These are phyloP conservation scores for Phania funesta DNA, from an alignment of 2,888 invertebrate species.

Conservation along the genomic window DNA sequence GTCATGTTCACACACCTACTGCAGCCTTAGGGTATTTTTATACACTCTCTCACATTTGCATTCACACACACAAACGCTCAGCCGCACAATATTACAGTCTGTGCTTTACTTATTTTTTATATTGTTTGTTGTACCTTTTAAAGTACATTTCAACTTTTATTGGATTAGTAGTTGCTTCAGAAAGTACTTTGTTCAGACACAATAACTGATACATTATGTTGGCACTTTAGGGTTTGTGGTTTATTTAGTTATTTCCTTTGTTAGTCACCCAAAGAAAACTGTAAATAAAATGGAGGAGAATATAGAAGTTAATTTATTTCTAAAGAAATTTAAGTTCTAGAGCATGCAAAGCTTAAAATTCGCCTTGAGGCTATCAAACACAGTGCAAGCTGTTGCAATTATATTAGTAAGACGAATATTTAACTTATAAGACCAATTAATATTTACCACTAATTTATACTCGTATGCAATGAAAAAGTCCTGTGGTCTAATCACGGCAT, in stretches of 20 bases:
- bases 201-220: constrained; percentile 47
- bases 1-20: not conserved
- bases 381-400: no score
- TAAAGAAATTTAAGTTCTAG: not conserved
- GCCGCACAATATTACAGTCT: not conserved
- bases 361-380: no score
- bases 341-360: no score
- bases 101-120: not conserved
- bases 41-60: not conserved
- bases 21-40: not conserved
- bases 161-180: constrained; percentile 32
- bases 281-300: not conserved
- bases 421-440: no score
- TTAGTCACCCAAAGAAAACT: not conserved
- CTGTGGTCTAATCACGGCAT: no score
- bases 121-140: constrained; percentile 11
- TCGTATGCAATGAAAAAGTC: no score
- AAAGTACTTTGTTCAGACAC: constrained; percentile 19
- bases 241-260: not conserved
- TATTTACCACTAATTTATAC: no score
- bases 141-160: constrained; percentile 41
- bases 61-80: not conserved
- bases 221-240: constrained; percentile 34
- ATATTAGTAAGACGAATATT: no score
- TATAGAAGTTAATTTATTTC: not conserved